These are phyloP conservation scores for Tigriopus californicus DNA, from an alignment of 2,888 invertebrate genomes.

Conservation along the genomic window DNA sequence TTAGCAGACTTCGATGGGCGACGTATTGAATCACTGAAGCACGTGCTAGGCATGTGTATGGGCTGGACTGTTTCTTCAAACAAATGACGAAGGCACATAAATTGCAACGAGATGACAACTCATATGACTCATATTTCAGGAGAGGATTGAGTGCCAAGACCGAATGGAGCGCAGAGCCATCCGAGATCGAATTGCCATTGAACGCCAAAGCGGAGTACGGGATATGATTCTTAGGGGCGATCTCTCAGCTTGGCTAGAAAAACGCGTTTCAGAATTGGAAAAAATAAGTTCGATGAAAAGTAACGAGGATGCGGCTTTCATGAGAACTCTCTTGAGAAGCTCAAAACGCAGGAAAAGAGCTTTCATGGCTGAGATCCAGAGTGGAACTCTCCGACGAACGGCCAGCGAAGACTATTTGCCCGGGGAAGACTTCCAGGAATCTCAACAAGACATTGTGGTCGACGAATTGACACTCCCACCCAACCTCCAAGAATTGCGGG, in stretches of 20 bases:
- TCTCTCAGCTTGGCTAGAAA: background rate
- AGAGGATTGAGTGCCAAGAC: conserved; percentile 41
- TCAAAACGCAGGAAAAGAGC: background rate
- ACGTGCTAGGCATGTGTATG: too few species aligned
- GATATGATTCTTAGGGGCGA: conserved; percentile 33
- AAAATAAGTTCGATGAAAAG: background rate
- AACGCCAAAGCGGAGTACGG: conserved; percentile 32
- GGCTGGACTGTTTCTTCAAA: too few species aligned
- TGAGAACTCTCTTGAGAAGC: background rate
- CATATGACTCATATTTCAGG: too few species aligned
- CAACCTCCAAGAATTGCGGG: background rate
- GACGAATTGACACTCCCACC: background rate
- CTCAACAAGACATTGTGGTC: background rate
- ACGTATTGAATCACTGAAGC: too few species aligned
- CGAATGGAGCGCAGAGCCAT: conserved; percentile 42
- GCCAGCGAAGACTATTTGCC: background rate
- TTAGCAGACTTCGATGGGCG: too few species aligned
- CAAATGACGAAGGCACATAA: too few species aligned
- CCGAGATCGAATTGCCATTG: conserved; percentile 36
- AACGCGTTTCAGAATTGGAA: background rate
- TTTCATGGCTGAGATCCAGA: background rate
- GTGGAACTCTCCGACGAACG: background rate
- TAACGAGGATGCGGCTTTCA: background rate
- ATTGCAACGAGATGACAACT: too few species aligned
- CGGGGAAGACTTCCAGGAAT: background rate